Conservation (phyloP, 2,888 invertebrate species). For the Nomada lathburiana region DNA sequence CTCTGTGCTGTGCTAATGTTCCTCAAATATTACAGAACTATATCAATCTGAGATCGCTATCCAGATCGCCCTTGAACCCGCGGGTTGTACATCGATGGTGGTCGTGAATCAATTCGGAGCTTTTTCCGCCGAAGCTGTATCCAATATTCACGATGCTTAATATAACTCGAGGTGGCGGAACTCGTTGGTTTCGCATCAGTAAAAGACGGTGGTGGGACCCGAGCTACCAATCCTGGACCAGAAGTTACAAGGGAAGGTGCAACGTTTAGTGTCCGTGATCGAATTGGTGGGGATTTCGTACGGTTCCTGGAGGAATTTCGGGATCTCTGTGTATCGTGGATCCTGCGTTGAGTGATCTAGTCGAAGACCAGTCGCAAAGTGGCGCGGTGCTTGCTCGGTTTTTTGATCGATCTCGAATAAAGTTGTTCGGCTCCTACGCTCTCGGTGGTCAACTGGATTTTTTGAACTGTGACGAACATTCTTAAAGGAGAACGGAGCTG, state of each 20-base stretch:
- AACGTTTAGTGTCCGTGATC: slow-evolving; percentile 26
- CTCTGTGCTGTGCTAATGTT: neutral
- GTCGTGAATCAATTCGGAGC: slow-evolving; percentile 47
- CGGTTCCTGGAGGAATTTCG: slow-evolving; percentile 78
- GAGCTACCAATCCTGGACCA: slow-evolving; percentile 71
- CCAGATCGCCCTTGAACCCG: slow-evolving; percentile 36
- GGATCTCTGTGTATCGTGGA: slow-evolving; percentile 58
- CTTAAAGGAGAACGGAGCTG: too few species aligned
- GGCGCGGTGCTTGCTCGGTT: slow-evolving; percentile 46
- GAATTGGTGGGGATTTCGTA: slow-evolving; percentile 63
- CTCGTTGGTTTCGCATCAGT: slow-evolving; percentile 53
- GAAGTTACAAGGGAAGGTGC: slow-evolving; percentile 64
- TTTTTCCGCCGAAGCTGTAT: slow-evolving; percentile 58
- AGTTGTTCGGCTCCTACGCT: neutral
- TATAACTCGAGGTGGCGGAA: slow-evolving; percentile 72
- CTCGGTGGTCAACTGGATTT: neutral
- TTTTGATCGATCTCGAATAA: neutral
- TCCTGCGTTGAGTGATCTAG: slow-evolving; percentile 65
- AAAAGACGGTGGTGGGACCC: slow-evolving; percentile 66
- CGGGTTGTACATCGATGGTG: neutral
- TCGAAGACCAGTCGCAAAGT: slow-evolving; percentile 61
- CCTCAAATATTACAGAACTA: neutral
- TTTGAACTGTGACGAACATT: neutral
- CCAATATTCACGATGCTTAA: slow-evolving; percentile 67
- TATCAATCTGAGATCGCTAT: neutral